Base-by-base conservation (phyloP, 2,113 vertebrate species). In the Tiliqua scincoides region DNA sequence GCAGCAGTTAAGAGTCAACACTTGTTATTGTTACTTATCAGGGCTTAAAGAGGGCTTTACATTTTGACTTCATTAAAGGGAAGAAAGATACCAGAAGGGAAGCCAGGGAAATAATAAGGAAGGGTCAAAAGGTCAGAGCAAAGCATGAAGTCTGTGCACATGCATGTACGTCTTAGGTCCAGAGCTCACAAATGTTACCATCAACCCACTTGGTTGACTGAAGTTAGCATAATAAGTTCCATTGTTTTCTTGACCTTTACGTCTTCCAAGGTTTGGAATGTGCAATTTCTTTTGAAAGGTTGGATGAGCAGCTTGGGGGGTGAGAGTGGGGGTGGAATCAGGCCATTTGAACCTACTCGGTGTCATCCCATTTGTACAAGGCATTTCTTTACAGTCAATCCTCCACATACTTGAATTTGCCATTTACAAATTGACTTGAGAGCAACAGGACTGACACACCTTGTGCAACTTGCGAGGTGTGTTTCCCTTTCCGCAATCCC, bases 31-130 rank as follows among this genome's bases (percentile, higher is more conserved):
- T 43, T 79, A 84, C 75, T 88, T 88, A 84, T 79, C 68, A 79
- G 43, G 82, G 57, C 75, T 63, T 85, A 89, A 83, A 35, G 74
- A 18, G 4, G 30, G 78, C 70, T 73, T 89, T 2, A 1, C n/a
- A 11, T 88, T 90, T 92, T 87, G 43, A 87, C 57, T 90, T 88
- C 59, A 25, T 91, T 87, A 83, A 89, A 80, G 89, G 68, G 9
- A 79, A 23, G 27, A 62, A 83, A 84, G 43, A 88, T 43, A 73
- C 52, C 61, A 75, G 61, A 65, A 84, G 61, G 70, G 63, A 87
- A 71, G 14, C 73, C 11, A 6, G 86, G 75, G 73, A 87, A 84
- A 43, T 82, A 73, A 68, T 65, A n/a, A 48, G 48, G 25, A 11
- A 67, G 25, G 68, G 78, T 74, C 77, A 65, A 89, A 89, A 87